These are phyloP conservation scores for Bagarius yarrelli DNA, from an alignment of 2,113 vertebrate species.

Conservation along the genomic window DNA sequence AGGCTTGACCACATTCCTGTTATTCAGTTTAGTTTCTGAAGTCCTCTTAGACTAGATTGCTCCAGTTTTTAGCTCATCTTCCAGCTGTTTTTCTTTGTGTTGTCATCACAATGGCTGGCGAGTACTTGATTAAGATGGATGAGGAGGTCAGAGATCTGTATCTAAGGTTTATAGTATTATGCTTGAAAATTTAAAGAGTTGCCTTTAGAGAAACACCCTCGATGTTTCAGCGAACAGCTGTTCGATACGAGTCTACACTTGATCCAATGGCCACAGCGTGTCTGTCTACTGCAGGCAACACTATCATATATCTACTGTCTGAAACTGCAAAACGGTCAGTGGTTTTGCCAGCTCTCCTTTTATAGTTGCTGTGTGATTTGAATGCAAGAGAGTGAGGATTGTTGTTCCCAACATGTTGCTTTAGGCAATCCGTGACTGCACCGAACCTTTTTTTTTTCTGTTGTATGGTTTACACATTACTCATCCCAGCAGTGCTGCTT, in stretches of 20 bases:
- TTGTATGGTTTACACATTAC: neutral
- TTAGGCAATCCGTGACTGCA: neutral
- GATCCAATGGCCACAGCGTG: slow-evolving; percentile 1
- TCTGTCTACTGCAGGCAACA: neutral
- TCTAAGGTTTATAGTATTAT: neutral
- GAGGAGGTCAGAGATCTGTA: neutral
- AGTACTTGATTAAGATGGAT: neutral
- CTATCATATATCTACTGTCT: slow-evolving; percentile 43
- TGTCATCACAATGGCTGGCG: neutral
- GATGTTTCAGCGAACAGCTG: neutral
- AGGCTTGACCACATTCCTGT: slow-evolving; percentile 33
- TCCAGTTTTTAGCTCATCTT: slow-evolving; percentile 20
- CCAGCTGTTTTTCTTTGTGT: slow-evolving; percentile 32
- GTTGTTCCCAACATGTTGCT: neutral
- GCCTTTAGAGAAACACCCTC: slow-evolving; percentile 15
- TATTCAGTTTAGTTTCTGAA: slow-evolving; percentile 11
- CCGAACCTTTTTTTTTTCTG: neutral
- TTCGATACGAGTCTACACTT: neutral
- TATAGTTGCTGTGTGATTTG: neutral
- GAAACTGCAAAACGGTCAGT: slow-evolving; percentile 38
- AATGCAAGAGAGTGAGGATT: slow-evolving; percentile 4
- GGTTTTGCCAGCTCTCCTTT: slow-evolving; percentile 11
- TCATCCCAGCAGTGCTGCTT: slow-evolving; percentile 21
- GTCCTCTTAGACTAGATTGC: slow-evolving; percentile 19
- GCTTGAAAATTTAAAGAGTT: neutral